phyloP scores from a whole-genome alignment of 30 jellyfish, hydroid and myxozoan species.

The Chironex yamaguchii region DNA sequence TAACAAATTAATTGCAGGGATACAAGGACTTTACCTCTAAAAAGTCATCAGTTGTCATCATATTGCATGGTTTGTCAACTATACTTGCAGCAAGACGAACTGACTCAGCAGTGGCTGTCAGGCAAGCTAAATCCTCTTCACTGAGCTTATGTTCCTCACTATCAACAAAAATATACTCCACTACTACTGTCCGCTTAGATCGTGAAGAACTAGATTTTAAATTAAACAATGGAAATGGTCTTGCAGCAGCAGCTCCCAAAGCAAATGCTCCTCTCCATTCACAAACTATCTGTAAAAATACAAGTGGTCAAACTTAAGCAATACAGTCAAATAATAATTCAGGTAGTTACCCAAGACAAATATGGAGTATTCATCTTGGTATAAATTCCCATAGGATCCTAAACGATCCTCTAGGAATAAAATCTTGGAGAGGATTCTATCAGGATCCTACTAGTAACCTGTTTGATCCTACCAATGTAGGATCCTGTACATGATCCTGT shows the following conservation, averaged over 20 bases:
- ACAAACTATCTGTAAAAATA: constrained; percentile 75
- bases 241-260: constrained; percentile 88
- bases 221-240: constrained; percentile 81
- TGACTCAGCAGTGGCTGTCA: constrained; percentile 83
- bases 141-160: constrained; percentile 36
- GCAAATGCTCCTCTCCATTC: constrained; percentile 84
- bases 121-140: constrained; percentile 57
- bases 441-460: too few relatives aligned
- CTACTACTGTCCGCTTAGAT: constrained; percentile 16
- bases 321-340: too few relatives aligned
- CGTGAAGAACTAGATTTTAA: constrained; percentile 39
- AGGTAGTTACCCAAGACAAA: not conserved
- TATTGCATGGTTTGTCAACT: constrained; percentile 93
- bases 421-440: too few relatives aligned
- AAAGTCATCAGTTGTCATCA: constrained; percentile 83
- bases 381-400: too few relatives aligned
- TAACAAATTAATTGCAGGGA: not conserved
- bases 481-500: too few relatives aligned
- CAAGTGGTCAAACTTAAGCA: too few relatives aligned
- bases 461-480: too few relatives aligned
- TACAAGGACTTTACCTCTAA: constrained; percentile 77
- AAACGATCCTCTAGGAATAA: too few relatives aligned
- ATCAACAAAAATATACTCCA: constrained; percentile 86
- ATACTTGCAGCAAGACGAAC: constrained; percentile 91
- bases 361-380: too few relatives aligned